Evolutionary conservation across 2,113 vertebrate species (phyloP).

Genomic region (Percopsis transmontana): DNA sequence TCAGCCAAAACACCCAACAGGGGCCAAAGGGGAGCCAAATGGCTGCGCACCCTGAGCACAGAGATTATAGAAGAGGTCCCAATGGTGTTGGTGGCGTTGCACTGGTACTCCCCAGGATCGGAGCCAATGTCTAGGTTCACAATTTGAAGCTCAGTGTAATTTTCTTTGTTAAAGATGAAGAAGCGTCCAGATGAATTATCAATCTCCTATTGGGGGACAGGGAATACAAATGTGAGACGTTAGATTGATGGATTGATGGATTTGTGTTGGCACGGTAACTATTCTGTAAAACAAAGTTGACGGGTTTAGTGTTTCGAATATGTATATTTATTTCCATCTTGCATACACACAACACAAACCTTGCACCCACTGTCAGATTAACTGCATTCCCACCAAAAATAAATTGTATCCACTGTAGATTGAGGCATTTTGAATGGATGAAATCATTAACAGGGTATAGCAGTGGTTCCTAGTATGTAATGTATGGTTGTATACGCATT

Average conservation of each 20-base stretch:
- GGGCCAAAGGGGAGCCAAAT: conserved; percentile 95
- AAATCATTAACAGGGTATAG: too few species aligned
- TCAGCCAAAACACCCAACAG: conserved; percentile 94
- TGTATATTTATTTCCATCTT: background rate
- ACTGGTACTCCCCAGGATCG: conserved; percentile 92
- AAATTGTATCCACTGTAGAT: too few species aligned
- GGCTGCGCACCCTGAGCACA: conserved; percentile 93
- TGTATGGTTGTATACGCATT: too few species aligned
- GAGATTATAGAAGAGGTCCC: conserved; percentile 76
- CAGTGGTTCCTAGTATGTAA: too few species aligned
- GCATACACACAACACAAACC: too few species aligned
- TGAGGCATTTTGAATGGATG: too few species aligned
- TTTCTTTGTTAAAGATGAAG: conserved; percentile 88
- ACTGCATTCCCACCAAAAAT: background rate
- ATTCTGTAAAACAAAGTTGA: background rate
- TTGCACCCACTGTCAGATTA: too few species aligned
- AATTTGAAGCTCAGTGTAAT: conserved; percentile 92
- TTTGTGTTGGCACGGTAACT: background rate
- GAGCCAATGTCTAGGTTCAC: conserved; percentile 84
- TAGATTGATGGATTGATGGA: too few species aligned
- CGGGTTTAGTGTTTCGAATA: background rate
- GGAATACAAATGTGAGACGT: background rate
- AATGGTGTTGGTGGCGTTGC: conserved; percentile 90
- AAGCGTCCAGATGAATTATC: conserved; percentile 87
- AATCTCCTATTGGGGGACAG: conserved; percentile 77